Evolutionary conservation across 2,113 vertebrate genomes (phyloP), one percentile per base, ranked within the genome.

Genomic region (Eclectus roratus): DNA sequence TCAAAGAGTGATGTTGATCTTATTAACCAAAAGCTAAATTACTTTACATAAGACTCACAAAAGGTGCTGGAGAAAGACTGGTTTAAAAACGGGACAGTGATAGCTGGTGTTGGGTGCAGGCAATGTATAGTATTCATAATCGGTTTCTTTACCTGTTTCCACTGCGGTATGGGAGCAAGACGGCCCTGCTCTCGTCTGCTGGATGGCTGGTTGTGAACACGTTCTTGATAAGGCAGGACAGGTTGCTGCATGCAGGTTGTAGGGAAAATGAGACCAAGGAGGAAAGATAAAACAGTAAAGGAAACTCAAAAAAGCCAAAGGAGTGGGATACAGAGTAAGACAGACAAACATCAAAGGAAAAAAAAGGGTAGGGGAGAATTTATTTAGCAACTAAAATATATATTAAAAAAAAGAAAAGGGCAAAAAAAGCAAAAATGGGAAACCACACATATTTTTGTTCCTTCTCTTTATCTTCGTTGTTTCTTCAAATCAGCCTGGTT

Each of bases 61-160:
- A 61, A 68, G 55, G 33, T 61, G 52, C 44, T 52, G 35, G 43
- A 17, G 79, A 85, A 84, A 9, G 13, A 52, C 12, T 89, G 61
- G n/a, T 44, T 91, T 64, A 71, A 94, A 91, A 92, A 33, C 37
- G 83, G 39, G 74, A 9, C 58, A 82, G 73, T 33, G 58, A 14
- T 7, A 33, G 77, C 7, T 81, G 33, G 80, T 66, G 60, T 24
- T 70, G 60, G 81, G 70, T 77, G 70, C 82, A 77, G 41, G 39
- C 73, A 91, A 43, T 9, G 46, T 15, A 80, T n/a, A 53, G 61
- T 46, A 93, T 61, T 65, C 70, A 96, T 79, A 88, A 81, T 37
- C 18, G 89, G 37, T 91, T 94, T 92, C 83, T 97, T 99, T 99
- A 99, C 99, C 99, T 99, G 99, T 98, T 99, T 99, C 99, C 99